These are phyloP conservation scores for Sminthurinus aureus DNA, from an alignment of 2,888 invertebrate species.

Conservation along the genomic window DNA sequence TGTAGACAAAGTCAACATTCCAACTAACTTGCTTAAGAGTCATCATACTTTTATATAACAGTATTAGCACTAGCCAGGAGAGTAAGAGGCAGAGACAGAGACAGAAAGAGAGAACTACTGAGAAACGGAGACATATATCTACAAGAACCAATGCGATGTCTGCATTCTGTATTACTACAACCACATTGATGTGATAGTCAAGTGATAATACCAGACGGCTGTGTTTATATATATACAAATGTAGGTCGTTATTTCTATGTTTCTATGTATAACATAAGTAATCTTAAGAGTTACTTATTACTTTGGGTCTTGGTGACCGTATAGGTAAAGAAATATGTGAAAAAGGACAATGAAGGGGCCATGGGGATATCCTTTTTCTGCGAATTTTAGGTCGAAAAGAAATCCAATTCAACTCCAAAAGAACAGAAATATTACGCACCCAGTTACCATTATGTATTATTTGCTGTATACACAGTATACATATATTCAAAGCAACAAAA, in stretches of 20 bases:
- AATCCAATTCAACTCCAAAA: background rate
- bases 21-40: background rate
- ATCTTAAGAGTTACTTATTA: background rate
- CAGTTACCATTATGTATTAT: background rate
- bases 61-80: background rate
- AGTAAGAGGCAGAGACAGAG: too few species aligned
- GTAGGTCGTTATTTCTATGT: background rate
- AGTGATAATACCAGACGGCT: background rate
- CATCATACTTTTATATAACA: background rate
- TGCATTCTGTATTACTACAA: background rate
- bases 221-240: background rate
- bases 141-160: background rate
- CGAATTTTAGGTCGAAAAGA: background rate
- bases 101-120: too few species aligned
- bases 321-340: background rate
- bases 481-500: background rate
- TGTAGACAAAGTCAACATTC: background rate
- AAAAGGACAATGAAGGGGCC: background rate
- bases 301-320: background rate
- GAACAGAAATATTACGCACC: background rate
- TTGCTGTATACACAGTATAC: background rate
- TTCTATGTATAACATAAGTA: too few species aligned
- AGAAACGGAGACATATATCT: too few species aligned
- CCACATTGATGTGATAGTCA: background rate
- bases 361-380: slow-evolving; percentile 16